A percentile compares a stretch with the other conserved stretches of the same genome.
These are phyloP conservation scores for Thaumatotibia leucotreta DNA, from an alignment of 1,140 invertebrate genomes.

Conservation along the genomic window DNA sequence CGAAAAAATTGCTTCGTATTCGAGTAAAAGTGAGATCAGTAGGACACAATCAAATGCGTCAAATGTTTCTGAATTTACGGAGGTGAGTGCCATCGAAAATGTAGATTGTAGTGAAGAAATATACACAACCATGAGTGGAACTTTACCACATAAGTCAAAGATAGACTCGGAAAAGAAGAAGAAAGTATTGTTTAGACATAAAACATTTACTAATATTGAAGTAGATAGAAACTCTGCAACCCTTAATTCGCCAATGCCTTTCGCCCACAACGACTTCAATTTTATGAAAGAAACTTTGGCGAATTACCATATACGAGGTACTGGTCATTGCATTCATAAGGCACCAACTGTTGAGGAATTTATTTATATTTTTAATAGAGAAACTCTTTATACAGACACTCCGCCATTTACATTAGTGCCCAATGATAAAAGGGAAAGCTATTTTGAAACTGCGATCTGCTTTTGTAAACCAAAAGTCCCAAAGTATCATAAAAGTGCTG, in stretches of 20 bases:
- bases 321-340: slow-evolving; percentile 70
- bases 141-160: slow-evolving; percentile 53
- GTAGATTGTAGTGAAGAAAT: slow-evolving; percentile 63
- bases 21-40: slow-evolving; percentile 38
- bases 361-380: slow-evolving; percentile 70
- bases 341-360: slow-evolving; percentile 59
- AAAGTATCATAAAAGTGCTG: slow-evolving; percentile 64
- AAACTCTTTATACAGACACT: slow-evolving; percentile 51
- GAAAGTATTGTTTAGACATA: slow-evolving; percentile 67
- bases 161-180: slow-evolving; percentile 44
- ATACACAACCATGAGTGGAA: slow-evolving; percentile 64
- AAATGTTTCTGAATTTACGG: slow-evolving; percentile 52
- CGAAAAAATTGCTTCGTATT: slow-evolving; percentile 26
- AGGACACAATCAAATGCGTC: slow-evolving; percentile 49
- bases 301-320: slow-evolving; percentile 69
- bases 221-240: slow-evolving; percentile 58
- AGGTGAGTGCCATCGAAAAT: slow-evolving; percentile 65
- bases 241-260: slow-evolving; percentile 38
- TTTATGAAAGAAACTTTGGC: slow-evolving; percentile 59
- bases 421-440: slow-evolving; percentile 51
- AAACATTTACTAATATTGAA: slow-evolving; percentile 70
- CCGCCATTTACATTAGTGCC: slow-evolving; percentile 48
- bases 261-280: slow-evolving; percentile 39
- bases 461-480: slow-evolving; percentile 60
- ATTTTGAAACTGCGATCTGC: slow-evolving; percentile 67